Conservation (phyloP, 2,113 vertebrate species). For the Ursus arctos region DNA sequence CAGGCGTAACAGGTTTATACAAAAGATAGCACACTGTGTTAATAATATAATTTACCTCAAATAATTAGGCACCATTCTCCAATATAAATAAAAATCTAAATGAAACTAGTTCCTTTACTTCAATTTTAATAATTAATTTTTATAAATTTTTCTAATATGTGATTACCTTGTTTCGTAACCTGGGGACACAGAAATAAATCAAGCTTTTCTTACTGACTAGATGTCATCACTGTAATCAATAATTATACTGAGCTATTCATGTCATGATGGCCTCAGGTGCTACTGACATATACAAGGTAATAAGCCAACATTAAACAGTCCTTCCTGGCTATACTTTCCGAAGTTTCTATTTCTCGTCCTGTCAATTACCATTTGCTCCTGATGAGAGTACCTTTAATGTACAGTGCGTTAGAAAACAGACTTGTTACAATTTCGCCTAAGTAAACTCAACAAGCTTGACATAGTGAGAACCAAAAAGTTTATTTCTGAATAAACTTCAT, state of each 20-base stretch:
- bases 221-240: neutral
- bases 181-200: neutral
- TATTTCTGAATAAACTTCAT: conserved; percentile 34
- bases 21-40: neutral
- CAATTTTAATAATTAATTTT: neutral
- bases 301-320: neutral
- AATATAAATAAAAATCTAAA: conserved; percentile 38
- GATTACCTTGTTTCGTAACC: neutral
- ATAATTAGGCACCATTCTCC: neutral
- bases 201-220: conserved; percentile 34
- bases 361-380: neutral
- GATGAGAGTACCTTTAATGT: neutral
- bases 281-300: neutral
- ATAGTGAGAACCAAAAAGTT: neutral
- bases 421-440: neutral
- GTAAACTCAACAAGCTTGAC: conserved; percentile 15
- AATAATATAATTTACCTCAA: neutral
- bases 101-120: neutral
- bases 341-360: conserved; percentile 38
- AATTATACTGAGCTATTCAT: neutral
- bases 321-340: neutral
- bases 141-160: neutral
- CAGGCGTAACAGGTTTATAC: conserved; percentile 30
- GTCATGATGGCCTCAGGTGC: neutral
- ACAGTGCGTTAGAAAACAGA: neutral